phyloP scores from a whole-genome alignment of 2,888 invertebrate species.

The Artemia sinica region DNA sequence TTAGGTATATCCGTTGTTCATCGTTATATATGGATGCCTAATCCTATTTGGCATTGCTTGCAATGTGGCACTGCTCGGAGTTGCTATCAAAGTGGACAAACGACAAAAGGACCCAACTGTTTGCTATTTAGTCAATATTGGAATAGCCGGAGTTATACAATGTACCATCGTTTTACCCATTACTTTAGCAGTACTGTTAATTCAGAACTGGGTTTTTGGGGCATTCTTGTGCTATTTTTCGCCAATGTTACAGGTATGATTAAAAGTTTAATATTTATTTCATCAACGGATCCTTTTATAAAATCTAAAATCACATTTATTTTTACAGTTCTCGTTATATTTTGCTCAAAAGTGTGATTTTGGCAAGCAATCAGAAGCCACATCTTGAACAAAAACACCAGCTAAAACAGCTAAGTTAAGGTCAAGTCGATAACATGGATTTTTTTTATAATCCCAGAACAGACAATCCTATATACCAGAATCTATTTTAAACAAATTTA shows the following conservation, averaged over 20 bases:
- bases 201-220: slow-evolving; percentile 55
- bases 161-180: slow-evolving; percentile 49
- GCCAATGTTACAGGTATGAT: slow-evolving; percentile 51
- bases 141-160: slow-evolving; percentile 47
- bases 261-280: not conserved
- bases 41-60: slow-evolving; percentile 40
- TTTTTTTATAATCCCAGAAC: too few species aligned
- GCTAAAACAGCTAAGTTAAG: too few species aligned
- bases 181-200: slow-evolving; percentile 45
- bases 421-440: too few species aligned
- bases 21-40: slow-evolving; percentile 44
- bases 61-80: slow-evolving; percentile 36
- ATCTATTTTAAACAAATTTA: too few species aligned
- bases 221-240: slow-evolving; percentile 50
- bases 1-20: slow-evolving; percentile 41
- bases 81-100: slow-evolving; percentile 35
- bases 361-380: too few species aligned
- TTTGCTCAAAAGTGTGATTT: too few species aligned
- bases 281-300: too few species aligned
- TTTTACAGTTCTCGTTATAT: too few species aligned
- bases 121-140: slow-evolving; percentile 47
- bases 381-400: too few species aligned
- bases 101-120: slow-evolving; percentile 44
- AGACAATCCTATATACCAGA: too few species aligned
- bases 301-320: too few species aligned